Percentiles rank a stretch among this genome's conserved stretches.
Conservation (phyloP, 2,797 vertebrate genomes). For the Chaenodraco wilsoni region DNA sequence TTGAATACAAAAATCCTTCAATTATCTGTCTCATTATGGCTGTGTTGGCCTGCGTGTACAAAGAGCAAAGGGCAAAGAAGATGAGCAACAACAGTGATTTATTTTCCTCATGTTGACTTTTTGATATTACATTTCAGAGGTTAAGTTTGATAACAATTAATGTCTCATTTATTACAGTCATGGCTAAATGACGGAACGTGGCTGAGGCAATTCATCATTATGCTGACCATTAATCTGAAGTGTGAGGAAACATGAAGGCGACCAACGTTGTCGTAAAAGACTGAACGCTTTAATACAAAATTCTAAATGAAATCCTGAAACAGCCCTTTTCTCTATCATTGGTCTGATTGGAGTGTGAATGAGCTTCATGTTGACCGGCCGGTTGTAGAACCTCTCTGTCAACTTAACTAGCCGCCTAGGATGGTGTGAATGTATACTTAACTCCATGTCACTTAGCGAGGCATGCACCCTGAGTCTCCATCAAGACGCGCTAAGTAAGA, state of each 20-base stretch:
- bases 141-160: conserved; percentile 8
- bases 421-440: conserved; percentile 86
- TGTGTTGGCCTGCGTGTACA: conserved; percentile 79
- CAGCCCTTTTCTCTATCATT: conserved; percentile 73
- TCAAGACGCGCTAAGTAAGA: conserved; percentile 85
- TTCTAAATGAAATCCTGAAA: conserved; percentile 59
- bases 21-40: conserved; percentile 88
- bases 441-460: conserved; percentile 85
- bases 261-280: conserved; percentile 21
- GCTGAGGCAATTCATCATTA: background rate
- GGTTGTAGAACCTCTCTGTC: conserved; percentile 80
- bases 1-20: conserved; percentile 85
- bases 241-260: conserved; percentile 17
- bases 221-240: conserved; percentile 13
- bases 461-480: conserved; percentile 83
- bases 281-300: conserved; percentile 50
- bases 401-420: conserved; percentile 81
- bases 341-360: conserved; percentile 77
- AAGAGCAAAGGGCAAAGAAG: conserved; percentile 73
- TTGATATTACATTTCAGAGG: conserved; percentile 25
- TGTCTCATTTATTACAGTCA: conserved; percentile 3
- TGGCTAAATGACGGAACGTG: background rate
- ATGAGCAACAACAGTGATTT: conserved; percentile 51
- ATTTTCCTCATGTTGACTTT: conserved; percentile 49
- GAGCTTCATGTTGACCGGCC: conserved; percentile 76